Conservation (phyloP, 2,797 vertebrate species). For the Ambastaia sidthimunki region DNA sequence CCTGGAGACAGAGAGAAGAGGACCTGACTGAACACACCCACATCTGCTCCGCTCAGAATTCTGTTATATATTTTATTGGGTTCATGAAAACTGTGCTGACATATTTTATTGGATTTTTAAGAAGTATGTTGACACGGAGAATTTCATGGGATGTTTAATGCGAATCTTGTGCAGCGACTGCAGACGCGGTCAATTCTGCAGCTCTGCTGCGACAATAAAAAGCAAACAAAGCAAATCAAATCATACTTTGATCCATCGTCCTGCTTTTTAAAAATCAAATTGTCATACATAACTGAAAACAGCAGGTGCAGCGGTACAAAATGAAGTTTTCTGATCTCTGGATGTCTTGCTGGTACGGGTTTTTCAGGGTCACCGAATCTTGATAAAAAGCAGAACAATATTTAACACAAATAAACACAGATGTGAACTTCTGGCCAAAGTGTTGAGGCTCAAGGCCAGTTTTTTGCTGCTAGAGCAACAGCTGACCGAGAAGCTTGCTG, state of each 20-base stretch:
- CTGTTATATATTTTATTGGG: constrained; percentile 45
- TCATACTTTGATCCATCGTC: constrained; percentile 30
- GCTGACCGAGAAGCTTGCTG: not conserved
- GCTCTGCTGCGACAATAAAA: constrained; percentile 27
- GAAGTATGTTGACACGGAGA: constrained; percentile 47
- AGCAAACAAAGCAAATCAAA: constrained; percentile 15
- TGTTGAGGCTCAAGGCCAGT: not conserved
- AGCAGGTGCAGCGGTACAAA: constrained; percentile 8
- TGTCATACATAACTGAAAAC: constrained; percentile 29
- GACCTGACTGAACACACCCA: constrained; percentile 43
- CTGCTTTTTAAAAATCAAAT: constrained; percentile 22
- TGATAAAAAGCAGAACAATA: not conserved
- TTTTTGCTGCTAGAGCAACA: not conserved
- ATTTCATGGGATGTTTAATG: constrained; percentile 48
- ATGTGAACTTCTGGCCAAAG: not conserved
- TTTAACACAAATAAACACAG: not conserved
- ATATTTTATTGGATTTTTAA: constrained; percentile 56
- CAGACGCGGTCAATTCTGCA: not conserved
- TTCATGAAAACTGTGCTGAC: constrained; percentile 45
- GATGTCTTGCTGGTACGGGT: not conserved
- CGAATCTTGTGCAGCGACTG: constrained; percentile 10
- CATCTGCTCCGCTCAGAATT: constrained; percentile 33
- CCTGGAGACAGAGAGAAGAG: constrained; percentile 10
- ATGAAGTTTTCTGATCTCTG: not conserved
- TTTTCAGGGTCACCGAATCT: not conserved